Evolutionary conservation across 2,888 invertebrate genomes (phyloP).

Genomic region (Ischnus inquisitorius): DNA sequence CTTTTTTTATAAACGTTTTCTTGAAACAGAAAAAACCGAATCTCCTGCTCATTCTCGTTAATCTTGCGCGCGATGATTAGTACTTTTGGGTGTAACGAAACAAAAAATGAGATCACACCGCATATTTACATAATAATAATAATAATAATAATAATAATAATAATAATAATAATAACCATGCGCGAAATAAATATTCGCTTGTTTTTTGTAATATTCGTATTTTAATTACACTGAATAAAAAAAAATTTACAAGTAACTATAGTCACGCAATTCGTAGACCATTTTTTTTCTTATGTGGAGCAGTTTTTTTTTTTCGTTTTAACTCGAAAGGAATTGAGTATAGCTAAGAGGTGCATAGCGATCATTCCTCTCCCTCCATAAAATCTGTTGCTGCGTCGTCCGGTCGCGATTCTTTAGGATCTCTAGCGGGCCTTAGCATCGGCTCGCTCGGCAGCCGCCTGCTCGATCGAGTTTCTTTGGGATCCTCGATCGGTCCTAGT

Average conservation of each 20-base stretch:
- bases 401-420: conserved; percentile 63
- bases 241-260: conserved; percentile 63
- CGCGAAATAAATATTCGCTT: not conserved
- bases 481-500: conserved; percentile 40
- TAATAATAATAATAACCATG: not conserved
- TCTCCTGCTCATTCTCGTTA: too few relatives aligned
- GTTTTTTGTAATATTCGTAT: conserved; percentile 53
- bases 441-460: conserved; percentile 32
- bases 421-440: conserved; percentile 53
- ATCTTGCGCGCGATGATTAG: too few relatives aligned
- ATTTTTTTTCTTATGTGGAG: conserved; percentile 24
- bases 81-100: too few relatives aligned
- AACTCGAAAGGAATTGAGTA: conserved; percentile 14
- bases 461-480: conserved; percentile 60
- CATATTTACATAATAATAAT: too few relatives aligned
- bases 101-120: too few relatives aligned
- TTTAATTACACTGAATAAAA: conserved; percentile 64
- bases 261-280: conserved; percentile 32
- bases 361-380: conserved; percentile 66
- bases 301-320: conserved; percentile 19
- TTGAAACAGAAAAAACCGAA: too few relatives aligned
- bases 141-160: not conserved
- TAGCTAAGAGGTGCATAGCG: not conserved
- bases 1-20: too few relatives aligned
- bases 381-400: conserved; percentile 54